Evolutionary conservation across 2,113 vertebrate species (phyloP), one percentile per base, ranked within the genome.

Genomic region (Syngnathus typhle): DNA sequence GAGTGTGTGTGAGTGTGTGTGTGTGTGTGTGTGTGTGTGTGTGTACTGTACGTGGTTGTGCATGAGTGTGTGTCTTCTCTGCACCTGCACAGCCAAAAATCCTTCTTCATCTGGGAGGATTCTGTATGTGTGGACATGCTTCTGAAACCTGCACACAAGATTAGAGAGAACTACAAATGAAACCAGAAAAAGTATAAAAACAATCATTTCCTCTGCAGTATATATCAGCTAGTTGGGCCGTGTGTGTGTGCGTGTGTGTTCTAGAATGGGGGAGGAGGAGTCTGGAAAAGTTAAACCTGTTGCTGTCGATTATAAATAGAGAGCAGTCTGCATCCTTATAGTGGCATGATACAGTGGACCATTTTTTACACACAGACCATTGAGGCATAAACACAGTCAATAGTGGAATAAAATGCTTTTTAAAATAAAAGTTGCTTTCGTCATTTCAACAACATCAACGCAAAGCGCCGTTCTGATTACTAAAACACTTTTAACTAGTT

Each of bases 111-210:
- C 96, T 0, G 95, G 96, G 64, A 98, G 91, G 80, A 98, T 96
- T 60, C 96, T 92, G 84, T 98, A 98, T 0, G 96, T 98, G 81
- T 98, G 96, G 36, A 98, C 96, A 1, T 98, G 96, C 69, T 98
- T 98, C 92, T 98, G 96, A 84, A 92, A 98, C 78, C 96, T 98
- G 86, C 11, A 41, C 68, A 72, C 5, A 58, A 11, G 16, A 58
- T 19, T 55, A 65, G 70, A 3, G 23, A 61, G 60, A 49, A 32
- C 27, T 67, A 55, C 10, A 15, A 52, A 60, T 55, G 16, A 41
- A 67, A 16, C 6, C 7, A 19, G 12, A 49, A 18, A 49, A 6
- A 4, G 32, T 32, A 18, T 32, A 10, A 3, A 41, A 19, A 21
- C 11, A 16, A 44, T n/a, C 5, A 13, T 18, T 60, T 60, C 23